Evolutionary conservation across 2,888 invertebrate species (phyloP), one percentile per base, ranked within the genome.

Genomic region (Lottia scabra): DNA sequence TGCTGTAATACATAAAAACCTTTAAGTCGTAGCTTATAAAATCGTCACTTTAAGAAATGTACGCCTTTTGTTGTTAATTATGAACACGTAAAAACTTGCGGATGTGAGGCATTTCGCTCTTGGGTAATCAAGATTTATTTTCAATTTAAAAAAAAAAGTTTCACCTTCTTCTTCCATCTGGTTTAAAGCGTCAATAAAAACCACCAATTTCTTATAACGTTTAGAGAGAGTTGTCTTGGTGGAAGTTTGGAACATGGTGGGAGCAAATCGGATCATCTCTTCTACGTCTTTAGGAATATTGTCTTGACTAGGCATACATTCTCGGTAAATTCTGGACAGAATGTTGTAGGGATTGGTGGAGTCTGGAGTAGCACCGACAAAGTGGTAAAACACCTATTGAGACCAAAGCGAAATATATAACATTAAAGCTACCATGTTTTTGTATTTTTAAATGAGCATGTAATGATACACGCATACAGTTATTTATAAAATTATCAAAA

Each of bases 301-400:
- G 23, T 63, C 69, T 16, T 67, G 74, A 16, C n/a, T 63, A 0
- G 80, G 79, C 75, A 78, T 74, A 46, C 77, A 74, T 62, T 81
- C 80, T 19, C 73, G 65, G 76, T 79, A 82, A 15, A 82, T 63
- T n/a, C 81, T 69, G 3, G 74, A 66, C 44, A 82, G 65, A 43
- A 81, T 68, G 15, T 75, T 71, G 78, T 72, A 78, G n/a, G 74
- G 63, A 63, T 79, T 76, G 15, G 81, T 81, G 0, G 82, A 82
- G 63, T 79, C 78, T 0, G 81, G 80, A 1, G 80, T 81, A 12
- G 80, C 81, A 10, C 82, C 82, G 45, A 80, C 74, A 67, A 82
- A 82, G 63, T 82, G 82, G 65, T 78, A 82, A 64, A 82, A 79
- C 16, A 79, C 77, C 82, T 82, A n/a, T n/a, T n/a, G n/a, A n/a